Base-by-base conservation (phyloP, 2,888 invertebrate species). In the Drosophila rellima region DNA sequence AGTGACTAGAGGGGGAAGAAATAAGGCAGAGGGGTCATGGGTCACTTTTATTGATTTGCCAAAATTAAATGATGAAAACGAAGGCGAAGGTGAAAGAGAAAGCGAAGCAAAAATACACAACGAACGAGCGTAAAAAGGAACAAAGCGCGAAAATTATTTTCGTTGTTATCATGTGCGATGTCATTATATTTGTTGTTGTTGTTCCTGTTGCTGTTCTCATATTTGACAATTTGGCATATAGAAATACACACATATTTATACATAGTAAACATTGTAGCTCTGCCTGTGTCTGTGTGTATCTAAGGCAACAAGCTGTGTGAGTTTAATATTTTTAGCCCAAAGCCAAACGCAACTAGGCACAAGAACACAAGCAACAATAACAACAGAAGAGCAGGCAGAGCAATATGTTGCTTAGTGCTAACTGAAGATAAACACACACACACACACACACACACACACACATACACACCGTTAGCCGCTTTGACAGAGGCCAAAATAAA, bases 271-370 rank as follows among this genome's bases (percentile, higher is more conserved):
- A 62, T 40, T 52, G 61, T 45, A 33, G 20, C 31, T 47, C 26
- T 40, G 51, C n/a, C n/a, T 33, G 57, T 74, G 37, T 64, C 56
- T 55, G 65, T 70, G 59, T 69, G 70, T 84, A 73, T 72, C 83
- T 70, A 83, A 77, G 67, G 67, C 70, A 50, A 50, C 75, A 69
- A 75, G 71, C 80, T 70, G 65, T 75, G 69, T 72, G 72, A 75
- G 73, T 79, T 85, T 88, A 77, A 86, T 86, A 86, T 89, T 89
- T 86, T 89, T 89, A 89, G 89, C 85, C 75, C 48, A 72, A 87
- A 78, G 88, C 71, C 68, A 85, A 84, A 72, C 70, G 75, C 44
- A 56, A 33, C 56, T 70, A 69, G 82, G 61, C 78, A 57, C 54
- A 79, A 33, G 45, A 17, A 44, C 33, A 7, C n/a, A 52, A 42